Conservation (phyloP, 2,888 invertebrate genomes). For the Ctenicera cuprea region DNA sequence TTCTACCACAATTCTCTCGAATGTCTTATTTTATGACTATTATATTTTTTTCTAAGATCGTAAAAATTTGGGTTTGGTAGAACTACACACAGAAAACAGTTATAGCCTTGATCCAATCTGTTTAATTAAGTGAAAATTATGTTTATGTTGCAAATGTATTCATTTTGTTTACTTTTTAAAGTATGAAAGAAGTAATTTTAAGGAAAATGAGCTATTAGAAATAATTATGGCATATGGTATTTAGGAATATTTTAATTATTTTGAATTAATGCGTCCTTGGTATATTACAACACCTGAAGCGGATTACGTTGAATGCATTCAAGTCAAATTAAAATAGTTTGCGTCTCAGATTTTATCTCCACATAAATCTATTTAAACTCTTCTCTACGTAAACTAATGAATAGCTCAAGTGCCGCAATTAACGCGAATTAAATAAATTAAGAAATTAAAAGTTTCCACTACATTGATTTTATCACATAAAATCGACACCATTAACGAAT, state of each 20-base stretch:
- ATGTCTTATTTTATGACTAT: conserved; percentile 25
- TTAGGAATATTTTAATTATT: conserved; percentile 9
- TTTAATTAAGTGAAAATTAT: conserved; percentile 22
- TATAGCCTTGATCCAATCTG: conserved; percentile 18
- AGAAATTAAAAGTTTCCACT: conserved; percentile 25
- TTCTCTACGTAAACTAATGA: neutral
- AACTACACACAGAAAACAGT: conserved; percentile 19
- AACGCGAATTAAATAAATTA: conserved; percentile 20
- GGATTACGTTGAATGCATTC: neutral
- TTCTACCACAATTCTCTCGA: conserved; percentile 14
- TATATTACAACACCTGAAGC: conserved; percentile 6
- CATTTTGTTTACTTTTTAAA: neutral
- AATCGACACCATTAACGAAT: conserved; percentile 3
- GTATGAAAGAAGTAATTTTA: neutral
- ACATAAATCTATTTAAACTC: neutral
- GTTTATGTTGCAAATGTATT: neutral
- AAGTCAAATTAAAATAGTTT: neutral
- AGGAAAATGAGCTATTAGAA: neutral
- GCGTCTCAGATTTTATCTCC: neutral
- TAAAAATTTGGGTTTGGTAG: conserved; percentile 17
- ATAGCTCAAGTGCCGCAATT: neutral
- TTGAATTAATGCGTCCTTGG: conserved; percentile 3
- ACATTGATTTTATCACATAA: neutral
- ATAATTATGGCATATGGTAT: neutral
- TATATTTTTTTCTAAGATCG: conserved; percentile 20